A percentile compares a stretch with the other conserved stretches of the same genome.
phyloP scores from a whole-genome alignment of 1,140 invertebrate species.

The Aphis craccivora region DNA sequence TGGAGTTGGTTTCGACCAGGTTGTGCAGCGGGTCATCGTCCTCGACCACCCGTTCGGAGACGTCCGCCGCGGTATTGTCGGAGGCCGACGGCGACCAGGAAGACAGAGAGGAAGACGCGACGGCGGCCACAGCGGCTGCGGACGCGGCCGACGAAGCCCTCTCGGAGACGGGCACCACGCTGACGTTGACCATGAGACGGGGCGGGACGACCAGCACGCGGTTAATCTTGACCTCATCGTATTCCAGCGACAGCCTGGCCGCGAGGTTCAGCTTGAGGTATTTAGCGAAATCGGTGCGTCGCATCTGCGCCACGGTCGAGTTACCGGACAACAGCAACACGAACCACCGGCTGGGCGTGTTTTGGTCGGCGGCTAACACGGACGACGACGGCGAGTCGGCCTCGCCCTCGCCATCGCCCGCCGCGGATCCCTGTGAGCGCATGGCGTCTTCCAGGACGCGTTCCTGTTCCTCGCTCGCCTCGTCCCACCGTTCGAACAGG shows the following conservation, averaged over 20 bases:
- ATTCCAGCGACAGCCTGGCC: conserved; percentile 63
- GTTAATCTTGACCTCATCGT: conserved; percentile 63
- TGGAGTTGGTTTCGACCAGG: conserved; percentile 63
- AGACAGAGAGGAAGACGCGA: conserved; percentile 62
- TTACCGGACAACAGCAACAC: conserved; percentile 63
- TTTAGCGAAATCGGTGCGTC: conserved; percentile 63
- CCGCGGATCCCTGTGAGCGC: neutral
- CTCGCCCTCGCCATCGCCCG: neutral
- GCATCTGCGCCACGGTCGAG: conserved; percentile 62
- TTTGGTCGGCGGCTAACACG: conserved; percentile 43
- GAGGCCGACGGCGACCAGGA: neutral
- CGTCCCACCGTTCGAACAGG: conserved; percentile 61
- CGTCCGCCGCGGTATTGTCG: neutral
- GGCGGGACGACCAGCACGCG: conserved; percentile 63
- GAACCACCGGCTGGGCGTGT: conserved; percentile 58
- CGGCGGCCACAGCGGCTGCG: conserved; percentile 59
- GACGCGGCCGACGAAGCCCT: conserved; percentile 4
- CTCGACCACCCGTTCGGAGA: conserved; percentile 32
- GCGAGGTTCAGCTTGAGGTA: conserved; percentile 64
- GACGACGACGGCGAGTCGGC: neutral
- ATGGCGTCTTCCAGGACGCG: conserved; percentile 61
- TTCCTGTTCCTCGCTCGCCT: conserved; percentile 62
- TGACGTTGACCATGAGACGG: conserved; percentile 63
- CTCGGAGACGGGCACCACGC: conserved; percentile 53
- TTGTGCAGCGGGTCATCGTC: conserved; percentile 62